Evolutionary conservation across 2,888 invertebrate genomes (phyloP), one percentile per base, ranked within the genome.

Genomic region (Matsumyia berberina): DNA sequence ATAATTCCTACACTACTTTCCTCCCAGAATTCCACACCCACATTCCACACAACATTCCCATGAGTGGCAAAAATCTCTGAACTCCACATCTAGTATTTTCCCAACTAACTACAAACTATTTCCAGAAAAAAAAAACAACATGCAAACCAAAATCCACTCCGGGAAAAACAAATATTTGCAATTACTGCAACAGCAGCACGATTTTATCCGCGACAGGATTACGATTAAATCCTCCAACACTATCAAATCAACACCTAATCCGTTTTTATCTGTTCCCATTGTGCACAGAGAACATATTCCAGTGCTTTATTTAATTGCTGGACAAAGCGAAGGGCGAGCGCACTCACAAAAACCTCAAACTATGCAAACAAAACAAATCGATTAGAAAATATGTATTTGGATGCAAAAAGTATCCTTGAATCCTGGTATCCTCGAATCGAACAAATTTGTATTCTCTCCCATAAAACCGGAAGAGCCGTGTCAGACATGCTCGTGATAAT

Each of bases 231-330:
- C 69, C 73, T 69, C 67, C 60, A 73, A 64, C 58, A 69, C 74
- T 79, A 85, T 85, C 74, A 85, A 80, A 85, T 85, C 85, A 85
- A 85, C 85, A 85, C 79, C 79, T 80, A 85, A 85, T 85, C 85
- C 85, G 57, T 66, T 85, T 79, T 69, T 79, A 85, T 85, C 79
- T 77, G 37, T 57, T 77, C 49, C 33, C 42, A 31, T 46, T 39
- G 12, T 51, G 57, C 49, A 51, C 60, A 55, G 7, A 31, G 12
- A 62, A 42, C 44, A 69, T 53, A 77, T 62, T 51, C 29, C 69
- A 62, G 31, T 62, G 85, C 64, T 80, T 80, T 66, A 76, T 85
- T 80, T 80, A 85, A 85, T 85, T 76, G 79, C 62, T 66, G 24
- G 24, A 55, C 64, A 85, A 74, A 24, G 57, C 62, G 44, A 76